These are phyloP conservation scores for Halcyon malimbica DNA, from an alignment of 2,113 vertebrate species.

Conservation along the genomic window DNA sequence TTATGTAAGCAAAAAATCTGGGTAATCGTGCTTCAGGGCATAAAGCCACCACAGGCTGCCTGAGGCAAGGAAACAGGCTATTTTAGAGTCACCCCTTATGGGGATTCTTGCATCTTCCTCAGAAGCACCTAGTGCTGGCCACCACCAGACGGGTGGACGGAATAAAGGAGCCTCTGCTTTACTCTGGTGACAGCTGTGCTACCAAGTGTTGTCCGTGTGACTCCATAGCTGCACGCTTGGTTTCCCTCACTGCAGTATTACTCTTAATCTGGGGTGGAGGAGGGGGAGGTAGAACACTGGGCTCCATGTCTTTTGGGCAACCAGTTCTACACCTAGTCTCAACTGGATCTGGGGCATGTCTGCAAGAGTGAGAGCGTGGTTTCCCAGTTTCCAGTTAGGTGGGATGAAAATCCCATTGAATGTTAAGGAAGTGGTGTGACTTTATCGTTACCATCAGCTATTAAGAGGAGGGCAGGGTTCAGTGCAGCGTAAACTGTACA, in stretches of 20 bases:
- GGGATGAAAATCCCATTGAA: neutral
- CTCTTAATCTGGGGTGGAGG: neutral
- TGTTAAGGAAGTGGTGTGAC: neutral
- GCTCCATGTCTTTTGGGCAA: neutral
- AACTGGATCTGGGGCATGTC: neutral
- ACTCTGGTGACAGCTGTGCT: neutral
- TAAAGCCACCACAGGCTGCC: constrained; percentile 49
- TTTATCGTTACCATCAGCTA: neutral
- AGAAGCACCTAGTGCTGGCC: neutral
- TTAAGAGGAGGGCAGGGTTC: neutral
- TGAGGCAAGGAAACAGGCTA: neutral
- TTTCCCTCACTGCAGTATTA: neutral
- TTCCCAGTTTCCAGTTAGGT: neutral
- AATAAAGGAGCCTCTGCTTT: neutral
- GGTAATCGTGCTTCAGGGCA: constrained; percentile 47
- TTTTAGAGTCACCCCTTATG: neutral
- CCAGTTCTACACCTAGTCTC: neutral
- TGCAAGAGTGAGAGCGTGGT: neutral
- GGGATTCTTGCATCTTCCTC: neutral
- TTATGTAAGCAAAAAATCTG: constrained; percentile 65
- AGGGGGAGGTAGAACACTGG: neutral
- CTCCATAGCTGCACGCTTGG: neutral
- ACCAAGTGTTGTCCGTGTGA: neutral
- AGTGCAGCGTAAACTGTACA: neutral
- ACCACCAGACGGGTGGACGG: neutral